Evolutionary conservation across 1,140 invertebrate species (phyloP).

Genomic region (Akabosia matsudoensis): DNA sequence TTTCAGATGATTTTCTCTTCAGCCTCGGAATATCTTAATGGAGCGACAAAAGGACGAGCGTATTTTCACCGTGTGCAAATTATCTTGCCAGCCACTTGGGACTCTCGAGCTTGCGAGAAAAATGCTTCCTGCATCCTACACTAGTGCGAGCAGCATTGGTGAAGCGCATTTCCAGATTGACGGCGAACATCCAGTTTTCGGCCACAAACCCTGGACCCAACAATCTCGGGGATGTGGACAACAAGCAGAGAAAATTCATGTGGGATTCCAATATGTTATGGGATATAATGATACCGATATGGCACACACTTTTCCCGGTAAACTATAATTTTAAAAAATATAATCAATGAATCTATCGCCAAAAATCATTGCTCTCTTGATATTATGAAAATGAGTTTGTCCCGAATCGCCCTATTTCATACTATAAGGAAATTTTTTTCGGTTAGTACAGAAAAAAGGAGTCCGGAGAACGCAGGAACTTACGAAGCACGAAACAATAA

Average conservation of each 20-base stretch:
- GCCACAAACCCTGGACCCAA: slow-evolving; percentile 58
- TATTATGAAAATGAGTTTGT: neutral
- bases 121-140: slow-evolving; percentile 43
- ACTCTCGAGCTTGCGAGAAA: slow-evolving; percentile 32
- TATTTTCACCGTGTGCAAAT: slow-evolving; percentile 57
- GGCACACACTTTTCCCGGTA: slow-evolving; percentile 29
- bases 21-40: slow-evolving; percentile 56
- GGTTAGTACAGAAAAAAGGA: too few species aligned
- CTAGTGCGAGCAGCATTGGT: slow-evolving; percentile 47
- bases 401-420: too few species aligned
- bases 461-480: too few species aligned
- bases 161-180: slow-evolving; percentile 56
- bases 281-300: slow-evolving; percentile 39
- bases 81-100: slow-evolving; percentile 57
- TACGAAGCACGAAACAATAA: too few species aligned
- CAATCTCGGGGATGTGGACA: slow-evolving; percentile 60
- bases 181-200: slow-evolving; percentile 55
- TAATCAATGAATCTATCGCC: neutral
- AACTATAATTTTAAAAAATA: neutral
- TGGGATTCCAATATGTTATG: slow-evolving; percentile 51
- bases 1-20: slow-evolving; percentile 55
- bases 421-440: too few species aligned
- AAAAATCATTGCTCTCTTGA: too few species aligned
- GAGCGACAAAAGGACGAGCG: slow-evolving; percentile 56
- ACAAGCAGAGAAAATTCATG: slow-evolving; percentile 59